phyloP scores from a whole-genome alignment of 2,888 invertebrate genomes.

The Folsomia candida region DNA sequence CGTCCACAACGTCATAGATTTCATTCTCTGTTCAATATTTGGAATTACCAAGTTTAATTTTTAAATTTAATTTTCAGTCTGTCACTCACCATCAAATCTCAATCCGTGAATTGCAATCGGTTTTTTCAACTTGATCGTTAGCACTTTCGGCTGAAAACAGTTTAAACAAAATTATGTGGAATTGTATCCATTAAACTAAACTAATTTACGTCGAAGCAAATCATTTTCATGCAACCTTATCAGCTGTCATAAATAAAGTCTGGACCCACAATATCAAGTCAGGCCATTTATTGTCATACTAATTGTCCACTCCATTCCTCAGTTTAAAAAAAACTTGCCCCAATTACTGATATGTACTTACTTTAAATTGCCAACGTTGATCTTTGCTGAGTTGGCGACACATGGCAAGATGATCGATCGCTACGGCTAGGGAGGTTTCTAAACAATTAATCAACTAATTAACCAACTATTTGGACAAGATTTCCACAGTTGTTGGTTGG shows the following conservation, averaged over 20 bases:
- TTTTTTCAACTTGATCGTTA: constrained; percentile 36
- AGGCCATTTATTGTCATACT: too few relatives aligned
- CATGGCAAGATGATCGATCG: constrained; percentile 38
- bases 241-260: too few relatives aligned
- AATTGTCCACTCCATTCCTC: too few relatives aligned
- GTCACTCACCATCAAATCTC: constrained; percentile 20
- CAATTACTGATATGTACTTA: too few relatives aligned
- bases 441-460: too few relatives aligned
- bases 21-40: constrained; percentile 14
- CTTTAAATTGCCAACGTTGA: constrained; percentile 39
- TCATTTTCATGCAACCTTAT: too few relatives aligned
- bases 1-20: constrained; percentile 38
- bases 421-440: constrained; percentile 34
- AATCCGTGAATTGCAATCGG: constrained; percentile 44
- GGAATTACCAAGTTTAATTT: not conserved
- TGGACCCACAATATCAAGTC: too few relatives aligned
- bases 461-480: too few relatives aligned
- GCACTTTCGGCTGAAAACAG: constrained; percentile 34
- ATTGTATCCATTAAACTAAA: too few relatives aligned
- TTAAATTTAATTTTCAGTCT: constrained; percentile 6
- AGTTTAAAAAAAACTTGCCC: too few relatives aligned
- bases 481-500: not conserved
- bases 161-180: too few relatives aligned
- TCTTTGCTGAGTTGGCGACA: constrained; percentile 24
- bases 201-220: too few relatives aligned